Percentiles rank a stretch among this genome's conserved stretches.
Evolutionary conservation across 2,797 vertebrate genomes (phyloP).

Genomic region (Apogon talboti): DNA sequence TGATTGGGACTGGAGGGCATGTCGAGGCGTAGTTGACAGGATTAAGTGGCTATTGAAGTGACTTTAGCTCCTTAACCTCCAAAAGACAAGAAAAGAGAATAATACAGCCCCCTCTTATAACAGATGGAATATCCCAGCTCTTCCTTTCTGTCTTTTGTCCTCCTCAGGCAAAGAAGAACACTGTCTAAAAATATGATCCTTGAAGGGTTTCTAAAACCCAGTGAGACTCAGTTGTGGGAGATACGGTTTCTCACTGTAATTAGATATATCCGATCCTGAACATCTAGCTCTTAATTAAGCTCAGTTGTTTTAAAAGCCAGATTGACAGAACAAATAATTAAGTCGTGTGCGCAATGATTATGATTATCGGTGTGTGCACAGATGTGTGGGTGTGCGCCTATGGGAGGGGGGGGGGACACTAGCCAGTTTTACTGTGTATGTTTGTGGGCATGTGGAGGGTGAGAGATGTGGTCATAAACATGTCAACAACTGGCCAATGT

Average conservation of each 20-base stretch:
- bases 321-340: constrained; percentile 88
- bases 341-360: constrained; percentile 81
- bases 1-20: constrained; percentile 94
- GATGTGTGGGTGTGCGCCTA: constrained; percentile 7
- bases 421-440: not conserved
- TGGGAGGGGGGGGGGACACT: not conserved
- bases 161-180: constrained; percentile 69
- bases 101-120: constrained; percentile 81
- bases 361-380: constrained; percentile 83
- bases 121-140: constrained; percentile 71
- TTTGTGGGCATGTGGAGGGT: constrained; percentile 1
- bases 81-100: constrained; percentile 88
- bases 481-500: not conserved
- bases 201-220: constrained; percentile 85
- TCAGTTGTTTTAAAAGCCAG: constrained; percentile 90
- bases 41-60: constrained; percentile 98
- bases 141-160: constrained; percentile 44
- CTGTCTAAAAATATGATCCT: constrained; percentile 91
- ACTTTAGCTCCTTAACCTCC: constrained; percentile 95
- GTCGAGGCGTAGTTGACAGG: constrained; percentile 95
- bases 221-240: constrained; percentile 79
- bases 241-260: constrained; percentile 87
- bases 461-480: constrained; percentile 5
- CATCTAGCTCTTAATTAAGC: constrained; percentile 88
- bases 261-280: constrained; percentile 90